Percentiles rank a stretch among this genome's conserved stretches.
Conservation (phyloP, 2,797 vertebrate genomes). For the Acomys russatus region DNA sequence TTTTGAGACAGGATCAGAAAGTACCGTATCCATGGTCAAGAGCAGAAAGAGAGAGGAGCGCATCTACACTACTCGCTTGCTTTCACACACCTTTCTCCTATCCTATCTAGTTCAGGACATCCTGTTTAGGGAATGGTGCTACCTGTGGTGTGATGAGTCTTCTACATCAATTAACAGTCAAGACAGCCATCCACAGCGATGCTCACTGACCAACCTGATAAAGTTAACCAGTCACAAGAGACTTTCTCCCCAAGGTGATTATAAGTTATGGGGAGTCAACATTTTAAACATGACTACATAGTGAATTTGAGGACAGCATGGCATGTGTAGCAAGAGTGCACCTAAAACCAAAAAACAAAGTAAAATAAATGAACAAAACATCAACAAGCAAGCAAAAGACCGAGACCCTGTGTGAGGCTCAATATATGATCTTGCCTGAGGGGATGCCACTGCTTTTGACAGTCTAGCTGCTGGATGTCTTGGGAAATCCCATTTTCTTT, state of each 20-base stretch:
- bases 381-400: neutral
- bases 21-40: neutral
- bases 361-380: neutral
- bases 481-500: neutral
- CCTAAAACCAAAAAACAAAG: neutral
- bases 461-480: neutral
- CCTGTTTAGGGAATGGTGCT: neutral
- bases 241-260: neutral
- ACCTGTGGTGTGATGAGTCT: neutral
- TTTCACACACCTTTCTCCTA: neutral
- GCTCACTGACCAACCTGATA: neutral
- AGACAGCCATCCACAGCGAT: neutral
- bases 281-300: neutral
- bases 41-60: neutral
- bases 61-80: neutral
- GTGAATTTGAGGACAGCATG: neutral
- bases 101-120: neutral
- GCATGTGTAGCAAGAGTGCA: neutral
- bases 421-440: conserved; percentile 4
- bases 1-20: neutral
- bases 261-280: neutral
- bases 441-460: neutral
- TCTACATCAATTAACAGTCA: neutral
- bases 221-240: neutral
- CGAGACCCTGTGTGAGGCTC: neutral